Conservation (phyloP, 2,797 vertebrate species). For the Chelon labrosus region DNA sequence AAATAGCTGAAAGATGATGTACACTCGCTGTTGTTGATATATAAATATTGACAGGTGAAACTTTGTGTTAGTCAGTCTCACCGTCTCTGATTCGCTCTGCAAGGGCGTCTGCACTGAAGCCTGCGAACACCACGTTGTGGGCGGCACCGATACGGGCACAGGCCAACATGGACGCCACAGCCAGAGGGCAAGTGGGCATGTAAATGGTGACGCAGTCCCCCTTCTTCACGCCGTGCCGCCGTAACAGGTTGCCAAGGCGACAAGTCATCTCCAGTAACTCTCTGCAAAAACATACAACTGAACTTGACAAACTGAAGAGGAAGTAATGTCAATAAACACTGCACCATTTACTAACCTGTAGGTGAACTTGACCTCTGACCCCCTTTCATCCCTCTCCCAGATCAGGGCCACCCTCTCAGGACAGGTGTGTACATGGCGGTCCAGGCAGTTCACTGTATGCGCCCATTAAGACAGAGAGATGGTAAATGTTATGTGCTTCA, state of each 20-base stretch:
- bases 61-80: conserved; percentile 74
- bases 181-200: conserved; percentile 91
- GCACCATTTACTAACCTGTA: conserved; percentile 86
- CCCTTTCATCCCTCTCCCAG: conserved; percentile 95
- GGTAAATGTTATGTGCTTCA: neutral
- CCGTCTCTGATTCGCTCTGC: conserved; percentile 93
- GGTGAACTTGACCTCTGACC: conserved; percentile 91
- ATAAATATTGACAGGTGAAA: neutral
- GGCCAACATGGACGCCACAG: conserved; percentile 95
- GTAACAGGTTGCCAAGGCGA: conserved; percentile 93
- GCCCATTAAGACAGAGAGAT: conserved; percentile 18
- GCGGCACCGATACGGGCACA: conserved; percentile 93
- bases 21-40: too few species aligned
- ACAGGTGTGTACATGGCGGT: conserved; percentile 88
- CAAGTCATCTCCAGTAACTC: conserved; percentile 95
- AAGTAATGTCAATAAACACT: neutral
- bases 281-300: conserved; percentile 71
- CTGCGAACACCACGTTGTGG: conserved; percentile 95
- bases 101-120: conserved; percentile 93
- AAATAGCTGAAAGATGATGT: too few species aligned
- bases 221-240: conserved; percentile 87
- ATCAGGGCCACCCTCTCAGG: conserved; percentile 92
- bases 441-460: conserved; percentile 93
- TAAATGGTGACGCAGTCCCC: conserved; percentile 96
- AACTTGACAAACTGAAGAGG: neutral